Evolutionary conservation across 2,113 vertebrate genomes (phyloP).

Genomic region (Laticauda colubrina): DNA sequence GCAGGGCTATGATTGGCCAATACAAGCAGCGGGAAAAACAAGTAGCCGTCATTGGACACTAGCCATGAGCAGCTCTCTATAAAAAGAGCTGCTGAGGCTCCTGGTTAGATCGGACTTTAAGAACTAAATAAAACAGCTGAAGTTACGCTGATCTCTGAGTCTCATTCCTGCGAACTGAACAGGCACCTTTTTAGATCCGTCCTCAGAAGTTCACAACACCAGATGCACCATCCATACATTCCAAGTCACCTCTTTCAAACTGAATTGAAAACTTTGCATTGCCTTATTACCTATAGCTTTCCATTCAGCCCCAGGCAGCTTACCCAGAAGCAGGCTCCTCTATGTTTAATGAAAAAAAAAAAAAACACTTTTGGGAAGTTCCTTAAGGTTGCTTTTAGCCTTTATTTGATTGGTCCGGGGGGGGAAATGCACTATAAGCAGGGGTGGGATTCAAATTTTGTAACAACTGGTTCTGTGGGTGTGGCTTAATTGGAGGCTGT

Average conservation of each 20-base stretch:
- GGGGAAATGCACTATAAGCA: neutral
- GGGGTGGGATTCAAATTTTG: too few species aligned
- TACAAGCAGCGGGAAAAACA: too few species aligned
- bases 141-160: too few species aligned
- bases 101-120: too few species aligned
- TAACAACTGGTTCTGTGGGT: too few species aligned
- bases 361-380: neutral
- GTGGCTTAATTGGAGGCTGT: too few species aligned
- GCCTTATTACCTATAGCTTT: neutral
- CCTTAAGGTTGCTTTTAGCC: neutral
- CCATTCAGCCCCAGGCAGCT: neutral
- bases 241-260: neutral
- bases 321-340: neutral
- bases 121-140: too few species aligned
- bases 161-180: too few species aligned
- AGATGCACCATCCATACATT: neutral
- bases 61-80: too few species aligned
- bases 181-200: neutral
- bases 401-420: slow-evolving; percentile 7
- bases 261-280: neutral
- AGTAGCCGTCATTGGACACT: too few species aligned
- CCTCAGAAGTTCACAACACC: neutral
- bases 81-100: too few species aligned
- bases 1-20: too few species aligned
- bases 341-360: neutral